These are phyloP conservation scores for Hemichromis elongatus DNA, from an alignment of 2,113 vertebrate species.

Conservation along the genomic window DNA sequence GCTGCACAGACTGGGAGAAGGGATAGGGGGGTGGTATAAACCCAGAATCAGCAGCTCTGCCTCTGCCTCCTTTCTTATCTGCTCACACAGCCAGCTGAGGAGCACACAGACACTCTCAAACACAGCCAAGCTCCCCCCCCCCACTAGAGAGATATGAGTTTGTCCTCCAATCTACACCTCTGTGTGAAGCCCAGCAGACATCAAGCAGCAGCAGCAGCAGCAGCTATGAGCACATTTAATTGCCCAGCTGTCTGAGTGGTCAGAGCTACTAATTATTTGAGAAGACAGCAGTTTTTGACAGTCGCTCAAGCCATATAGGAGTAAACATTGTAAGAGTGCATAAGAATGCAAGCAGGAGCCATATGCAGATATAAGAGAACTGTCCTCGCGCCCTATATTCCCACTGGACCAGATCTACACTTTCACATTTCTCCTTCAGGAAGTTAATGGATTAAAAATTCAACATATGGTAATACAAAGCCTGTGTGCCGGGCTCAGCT, in stretches of 20 bases:
- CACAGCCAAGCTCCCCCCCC: constrained; percentile 49
- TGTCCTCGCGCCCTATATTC: constrained; percentile 42
- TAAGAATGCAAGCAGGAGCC: constrained; percentile 4
- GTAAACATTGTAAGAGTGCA: background rate
- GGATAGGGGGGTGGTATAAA: constrained; percentile 22
- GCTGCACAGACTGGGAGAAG: constrained; percentile 41
- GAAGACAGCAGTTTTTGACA: constrained; percentile 14
- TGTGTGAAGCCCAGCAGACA: constrained; percentile 54
- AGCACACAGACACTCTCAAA: constrained; percentile 48
- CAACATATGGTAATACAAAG: constrained; percentile 57
- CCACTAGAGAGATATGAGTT: constrained; percentile 44
- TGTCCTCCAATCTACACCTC: constrained; percentile 58
- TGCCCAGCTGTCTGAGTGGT: constrained; percentile 55
- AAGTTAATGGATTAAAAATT: constrained; percentile 65
- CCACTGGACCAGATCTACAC: constrained; percentile 45
- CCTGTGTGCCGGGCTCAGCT: constrained; percentile 26
- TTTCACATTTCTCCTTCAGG: constrained; percentile 53
- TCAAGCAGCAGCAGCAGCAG: constrained; percentile 44
- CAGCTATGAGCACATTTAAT: constrained; percentile 34
- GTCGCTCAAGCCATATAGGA: background rate
- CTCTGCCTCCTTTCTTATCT: constrained; percentile 64
- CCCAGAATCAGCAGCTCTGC: constrained; percentile 63
- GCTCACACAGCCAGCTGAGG: constrained; percentile 63
- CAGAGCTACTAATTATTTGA: constrained; percentile 49
- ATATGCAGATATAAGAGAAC: constrained; percentile 51